Percentiles rank a stretch among this genome's conserved stretches.
Evolutionary conservation across 2,888 invertebrate species (phyloP).

Genomic region (Diadegma fenestrale): DNA sequence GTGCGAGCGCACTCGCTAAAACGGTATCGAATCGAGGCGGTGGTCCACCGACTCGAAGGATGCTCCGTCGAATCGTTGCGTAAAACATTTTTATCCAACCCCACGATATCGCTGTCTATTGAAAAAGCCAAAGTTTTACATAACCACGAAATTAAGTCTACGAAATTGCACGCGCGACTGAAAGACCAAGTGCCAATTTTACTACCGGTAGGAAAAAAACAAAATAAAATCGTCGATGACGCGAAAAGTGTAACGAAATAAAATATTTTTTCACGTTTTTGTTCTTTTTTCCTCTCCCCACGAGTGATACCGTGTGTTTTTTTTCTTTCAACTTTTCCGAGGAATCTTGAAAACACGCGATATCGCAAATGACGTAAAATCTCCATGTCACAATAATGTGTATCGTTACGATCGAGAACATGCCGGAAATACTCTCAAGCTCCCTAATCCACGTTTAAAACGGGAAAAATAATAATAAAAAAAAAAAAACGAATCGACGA

Average conservation of each 20-base stretch:
- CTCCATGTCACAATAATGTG: not conserved
- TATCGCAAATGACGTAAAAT: not conserved
- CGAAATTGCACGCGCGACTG: not conserved
- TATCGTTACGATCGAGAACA: not conserved
- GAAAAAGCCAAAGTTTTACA: not conserved
- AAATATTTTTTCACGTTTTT: not conserved
- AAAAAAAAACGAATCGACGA: conserved; percentile 7
- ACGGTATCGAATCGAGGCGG: conserved; percentile 23
- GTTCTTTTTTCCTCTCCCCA: not conserved
- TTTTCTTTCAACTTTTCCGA: not conserved
- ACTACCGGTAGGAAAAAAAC: not conserved
- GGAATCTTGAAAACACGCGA: not conserved
- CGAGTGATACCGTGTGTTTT: not conserved
- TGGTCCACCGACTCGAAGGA: conserved; percentile 15
- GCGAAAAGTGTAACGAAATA: conserved; percentile 13
- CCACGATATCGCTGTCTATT: not conserved
- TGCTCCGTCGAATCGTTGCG: not conserved
- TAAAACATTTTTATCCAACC: conserved; percentile 1
- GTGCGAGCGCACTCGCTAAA: conserved; percentile 7
- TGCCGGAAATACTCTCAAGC: conserved; percentile 4
- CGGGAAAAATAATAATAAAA: not conserved
- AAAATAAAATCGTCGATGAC: conserved; percentile 13
- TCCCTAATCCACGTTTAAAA: conserved; percentile 1
- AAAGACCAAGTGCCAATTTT: not conserved
- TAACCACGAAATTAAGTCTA: not conserved